Base-by-base conservation (phyloP, 2,113 vertebrate species). In the Ictidomys tridecemlineatus region DNA sequence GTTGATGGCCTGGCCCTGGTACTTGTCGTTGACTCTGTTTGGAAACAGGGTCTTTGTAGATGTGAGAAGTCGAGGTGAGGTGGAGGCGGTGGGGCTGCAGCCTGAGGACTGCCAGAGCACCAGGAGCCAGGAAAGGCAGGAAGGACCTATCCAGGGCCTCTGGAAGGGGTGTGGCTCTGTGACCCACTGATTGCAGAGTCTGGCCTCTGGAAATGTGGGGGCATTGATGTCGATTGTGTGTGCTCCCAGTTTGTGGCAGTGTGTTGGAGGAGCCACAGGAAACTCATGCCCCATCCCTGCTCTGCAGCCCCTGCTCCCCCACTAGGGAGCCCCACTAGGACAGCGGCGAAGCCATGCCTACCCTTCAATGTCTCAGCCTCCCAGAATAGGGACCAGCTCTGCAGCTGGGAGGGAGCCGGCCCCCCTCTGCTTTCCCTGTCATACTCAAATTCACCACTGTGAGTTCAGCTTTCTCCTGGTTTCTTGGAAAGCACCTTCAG, bases 401-500 rank as follows among this genome's bases (percentile, higher is more conserved):
- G 96, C 79, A 86, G 22, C 87, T 95, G 4, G 1, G 70, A 93
- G 79, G 32, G 89, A 97, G 83, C 97, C 58, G 1, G 85, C 11
- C 90, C 79, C 97, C 94, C 92, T 78, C 96, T 96, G 17, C 95
- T 96, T 94, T 96, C 97, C 96, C 97, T 97, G 94, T 97, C 94
- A 92, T 95, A 97, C 93, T 98, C 98, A 97, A 98, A 98, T 97
- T 98, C 97, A 97, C 93, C 93, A 96, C 97, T 97, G 93, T 97
- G 96, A 97, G 90, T 92, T 95, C 92, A 85, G 89, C 58, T 83
- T 97, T 97, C 88, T 2, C 86, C 95, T 94, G 93, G 30, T 98
- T 99, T 99, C 98, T 99, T 99, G 98, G 98, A 99, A 99, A 99
- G 98, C 98, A 97, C 95, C 93, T 97, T 97, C 85, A 96, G 96